Evolutionary conservation across 2,888 invertebrate genomes (phyloP), one percentile per base, ranked within the genome.

Genomic region (Cynaeus angustus): DNA sequence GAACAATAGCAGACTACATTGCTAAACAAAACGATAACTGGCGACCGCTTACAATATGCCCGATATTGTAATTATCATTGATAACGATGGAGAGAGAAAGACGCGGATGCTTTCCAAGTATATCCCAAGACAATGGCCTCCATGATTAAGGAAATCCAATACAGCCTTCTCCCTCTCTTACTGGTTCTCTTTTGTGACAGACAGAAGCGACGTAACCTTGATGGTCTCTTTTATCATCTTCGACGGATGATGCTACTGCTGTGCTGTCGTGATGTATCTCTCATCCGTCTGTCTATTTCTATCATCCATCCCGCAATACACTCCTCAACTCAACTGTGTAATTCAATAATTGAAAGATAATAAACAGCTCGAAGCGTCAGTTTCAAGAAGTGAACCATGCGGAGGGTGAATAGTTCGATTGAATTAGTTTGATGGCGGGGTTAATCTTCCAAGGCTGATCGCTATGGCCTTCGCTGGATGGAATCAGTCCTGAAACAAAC

Each of bases 311-410:
- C 61, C 48, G 52, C 59, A 59, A 59, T 50, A 53, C 56, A 66
- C 41, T 46, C 38, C 52, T 68, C 50, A 56, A 64, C 58, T 66
- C 69, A 70, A 53, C 65, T 70, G 65, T 70, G 65, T 70, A 59
- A 70, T 65, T 70, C 69, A 65, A 70, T 70, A 70, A 70, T 70
- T 64, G 68, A 68, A 64, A 68, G 68, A 68, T 68, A 68, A 68
- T 68, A 68, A 68, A 58, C 64, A 68, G 64, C 58, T 26, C 14
- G 14, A 45, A 30, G 58, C 50, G 53, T 53, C 68, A 52, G 59
- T 52, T 67, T 64, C 66, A 66, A 66, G 66, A 66, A 66, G 64
- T 64, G 52, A 64, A 53, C 53, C 61, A 61, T 61, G 37, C 21
- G n/a, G 13, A 61, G 64, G 56, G 66, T 37, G 55, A 46, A 55